phyloP scores from a whole-genome alignment of 1,140 invertebrate genomes.

The Calephelis nemesis region DNA sequence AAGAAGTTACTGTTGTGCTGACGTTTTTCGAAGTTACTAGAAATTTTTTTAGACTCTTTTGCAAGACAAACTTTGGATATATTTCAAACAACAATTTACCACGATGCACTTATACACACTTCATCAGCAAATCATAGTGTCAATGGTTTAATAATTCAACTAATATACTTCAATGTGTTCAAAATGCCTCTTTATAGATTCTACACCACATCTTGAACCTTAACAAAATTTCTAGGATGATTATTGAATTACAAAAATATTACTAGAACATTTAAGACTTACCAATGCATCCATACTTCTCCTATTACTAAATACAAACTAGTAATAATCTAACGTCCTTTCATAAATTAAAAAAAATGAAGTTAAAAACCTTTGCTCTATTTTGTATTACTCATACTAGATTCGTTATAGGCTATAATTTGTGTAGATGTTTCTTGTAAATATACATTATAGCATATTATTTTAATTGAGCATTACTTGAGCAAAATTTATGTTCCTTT shows the following conservation, averaged over 20 bases:
- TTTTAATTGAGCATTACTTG: not conserved
- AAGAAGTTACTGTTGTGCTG: no score
- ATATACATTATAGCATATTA: not conserved
- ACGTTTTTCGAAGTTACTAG: no score
- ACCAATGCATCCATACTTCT: not conserved
- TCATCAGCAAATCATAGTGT: no score
- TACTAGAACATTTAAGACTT: not conserved
- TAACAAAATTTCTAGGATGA: not conserved
- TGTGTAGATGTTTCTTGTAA: not conserved
- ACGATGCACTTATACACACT: no score
- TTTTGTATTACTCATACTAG: not conserved
- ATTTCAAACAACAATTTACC: no score
- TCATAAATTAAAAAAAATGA: not conserved
- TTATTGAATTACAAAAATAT: not conserved
- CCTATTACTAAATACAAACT: not conserved
- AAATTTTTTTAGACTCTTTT: no score
- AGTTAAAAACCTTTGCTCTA: conserved; percentile 1
- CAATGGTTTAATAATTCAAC: not conserved
- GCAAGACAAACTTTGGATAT: no score
- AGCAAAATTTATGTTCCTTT: not conserved
- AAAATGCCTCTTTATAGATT: conserved; percentile 15
- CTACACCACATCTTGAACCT: conserved; percentile 38
- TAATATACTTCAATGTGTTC: not conserved
- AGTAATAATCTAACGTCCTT: not conserved
- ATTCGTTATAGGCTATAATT: not conserved